A percentile compares a stretch with the other conserved stretches of the same genome.
Evolutionary conservation across 2,888 invertebrate species (phyloP).

Genomic region (Ischnura elegans): DNA sequence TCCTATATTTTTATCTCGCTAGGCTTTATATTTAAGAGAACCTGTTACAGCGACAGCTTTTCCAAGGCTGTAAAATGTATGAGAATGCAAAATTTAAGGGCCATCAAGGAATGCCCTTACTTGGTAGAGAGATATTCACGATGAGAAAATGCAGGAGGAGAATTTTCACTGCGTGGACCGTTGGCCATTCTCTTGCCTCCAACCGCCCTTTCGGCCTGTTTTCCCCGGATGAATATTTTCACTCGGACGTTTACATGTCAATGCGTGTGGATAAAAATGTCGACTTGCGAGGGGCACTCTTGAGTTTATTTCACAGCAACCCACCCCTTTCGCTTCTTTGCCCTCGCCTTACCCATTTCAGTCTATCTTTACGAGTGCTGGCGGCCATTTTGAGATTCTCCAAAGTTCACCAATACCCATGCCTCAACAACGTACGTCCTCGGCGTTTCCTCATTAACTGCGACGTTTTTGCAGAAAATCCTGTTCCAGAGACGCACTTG

Average conservation of each 20-base stretch:
- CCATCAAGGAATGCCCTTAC: background rate
- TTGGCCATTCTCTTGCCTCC: background rate
- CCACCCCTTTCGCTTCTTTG: background rate
- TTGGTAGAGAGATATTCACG: background rate
- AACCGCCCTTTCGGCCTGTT: background rate
- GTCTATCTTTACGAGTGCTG: slow-evolving; percentile 33
- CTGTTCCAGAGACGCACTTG: background rate
- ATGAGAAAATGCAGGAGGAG: background rate
- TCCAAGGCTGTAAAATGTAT: background rate
- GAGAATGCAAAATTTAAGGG: background rate
- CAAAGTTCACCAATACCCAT: slow-evolving; percentile 3
- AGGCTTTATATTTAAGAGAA: no score
- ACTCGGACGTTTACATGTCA: slow-evolving; percentile 28
- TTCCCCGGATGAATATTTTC: slow-evolving; percentile 42
- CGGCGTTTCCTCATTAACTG: background rate
- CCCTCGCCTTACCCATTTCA: slow-evolving; percentile 15
- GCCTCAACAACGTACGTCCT: background rate
- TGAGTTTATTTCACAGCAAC: slow-evolving; percentile 36
- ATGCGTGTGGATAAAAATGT: slow-evolving; percentile 45
- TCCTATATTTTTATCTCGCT: no score
- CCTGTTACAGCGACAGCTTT: background rate
- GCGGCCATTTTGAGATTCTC: slow-evolving; percentile 35
- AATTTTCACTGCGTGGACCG: background rate
- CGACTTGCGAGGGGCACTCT: slow-evolving; percentile 4
- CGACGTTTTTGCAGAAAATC: slow-evolving; percentile 3